Evolutionary conservation across 1,140 invertebrate genomes (phyloP).

Genomic region (Drosophila sproati): DNA sequence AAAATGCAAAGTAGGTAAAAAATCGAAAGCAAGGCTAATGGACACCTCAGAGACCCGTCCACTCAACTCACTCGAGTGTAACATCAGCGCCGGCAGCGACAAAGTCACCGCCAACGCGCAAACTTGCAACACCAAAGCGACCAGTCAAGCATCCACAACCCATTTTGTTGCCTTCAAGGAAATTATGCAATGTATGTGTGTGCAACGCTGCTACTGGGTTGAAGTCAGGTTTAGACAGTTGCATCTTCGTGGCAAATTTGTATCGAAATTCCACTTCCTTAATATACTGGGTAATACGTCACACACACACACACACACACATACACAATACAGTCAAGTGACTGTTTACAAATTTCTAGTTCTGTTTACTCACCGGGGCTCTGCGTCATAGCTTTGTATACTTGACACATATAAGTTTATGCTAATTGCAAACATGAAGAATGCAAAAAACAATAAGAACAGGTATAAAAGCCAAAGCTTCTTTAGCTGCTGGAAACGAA

Average conservation of each 20-base stretch:
- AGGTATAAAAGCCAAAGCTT: constrained; percentile 82
- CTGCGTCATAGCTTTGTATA: constrained; percentile 64
- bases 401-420: constrained; percentile 82
- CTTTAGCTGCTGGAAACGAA: constrained; percentile 79
- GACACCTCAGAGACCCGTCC: constrained; percentile 11
- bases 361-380: constrained; percentile 62
- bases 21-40: constrained; percentile 54
- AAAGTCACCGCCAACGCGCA: constrained; percentile 29
- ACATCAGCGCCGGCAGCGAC: constrained; percentile 34
- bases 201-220: constrained; percentile 4
- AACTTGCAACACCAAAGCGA: constrained; percentile 61
- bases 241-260: constrained; percentile 36
- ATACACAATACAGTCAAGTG: constrained; percentile 12
- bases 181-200: constrained; percentile 61
- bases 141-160: constrained; percentile 6
- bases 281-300: background rate
- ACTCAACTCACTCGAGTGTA: constrained; percentile 63
- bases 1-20: constrained; percentile 67
- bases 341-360: background rate
- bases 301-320: background rate
- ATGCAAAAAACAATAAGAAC: constrained; percentile 82
- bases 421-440: constrained; percentile 84
- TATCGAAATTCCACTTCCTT: constrained; percentile 17
- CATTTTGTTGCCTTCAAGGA: constrained; percentile 35
- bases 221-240: constrained; percentile 18